These are phyloP conservation scores for Pachyuromys duprasi DNA, from an alignment of 2,797 vertebrate species.

Conservation along the genomic window DNA sequence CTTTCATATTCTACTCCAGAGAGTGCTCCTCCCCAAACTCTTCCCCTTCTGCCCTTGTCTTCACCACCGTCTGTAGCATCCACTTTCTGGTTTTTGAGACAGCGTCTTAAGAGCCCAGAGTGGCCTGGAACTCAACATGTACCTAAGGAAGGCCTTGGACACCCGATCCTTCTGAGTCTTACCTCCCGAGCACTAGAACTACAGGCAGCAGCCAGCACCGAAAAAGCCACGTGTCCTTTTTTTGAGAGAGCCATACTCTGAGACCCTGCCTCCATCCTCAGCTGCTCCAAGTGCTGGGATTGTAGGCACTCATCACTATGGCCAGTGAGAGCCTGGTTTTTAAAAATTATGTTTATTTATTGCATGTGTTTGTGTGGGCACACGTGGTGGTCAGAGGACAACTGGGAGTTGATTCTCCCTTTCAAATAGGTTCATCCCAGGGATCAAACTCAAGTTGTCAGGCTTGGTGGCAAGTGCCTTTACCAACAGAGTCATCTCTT, in stretches of 20 bases:
- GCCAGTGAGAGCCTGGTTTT: not conserved
- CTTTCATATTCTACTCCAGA: not conserved
- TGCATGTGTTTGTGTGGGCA: not conserved
- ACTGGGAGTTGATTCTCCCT: not conserved
- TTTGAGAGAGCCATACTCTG: not conserved
- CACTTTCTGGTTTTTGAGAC: not conserved
- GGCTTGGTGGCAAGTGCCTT: not conserved
- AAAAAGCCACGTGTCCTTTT: not conserved
- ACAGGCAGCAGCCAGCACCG: not conserved
- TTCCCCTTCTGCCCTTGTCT: not conserved
- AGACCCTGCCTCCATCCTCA: not conserved
- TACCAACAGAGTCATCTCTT: not conserved
- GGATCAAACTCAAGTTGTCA: not conserved
- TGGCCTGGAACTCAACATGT: not conserved
- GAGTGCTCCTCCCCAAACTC: not conserved
- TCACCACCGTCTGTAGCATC: not conserved
- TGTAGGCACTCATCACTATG: not conserved
- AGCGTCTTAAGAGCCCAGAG: not conserved
- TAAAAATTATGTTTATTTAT: not conserved
- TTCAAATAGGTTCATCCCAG: not conserved
- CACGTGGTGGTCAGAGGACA: not conserved
- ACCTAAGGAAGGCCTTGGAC: not conserved
- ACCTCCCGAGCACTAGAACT: not conserved
- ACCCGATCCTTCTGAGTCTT: not conserved
- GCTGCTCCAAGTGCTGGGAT: not conserved